Conservation (phyloP, 2,888 invertebrate genomes). For the Parnassius mnemosyne region DNA sequence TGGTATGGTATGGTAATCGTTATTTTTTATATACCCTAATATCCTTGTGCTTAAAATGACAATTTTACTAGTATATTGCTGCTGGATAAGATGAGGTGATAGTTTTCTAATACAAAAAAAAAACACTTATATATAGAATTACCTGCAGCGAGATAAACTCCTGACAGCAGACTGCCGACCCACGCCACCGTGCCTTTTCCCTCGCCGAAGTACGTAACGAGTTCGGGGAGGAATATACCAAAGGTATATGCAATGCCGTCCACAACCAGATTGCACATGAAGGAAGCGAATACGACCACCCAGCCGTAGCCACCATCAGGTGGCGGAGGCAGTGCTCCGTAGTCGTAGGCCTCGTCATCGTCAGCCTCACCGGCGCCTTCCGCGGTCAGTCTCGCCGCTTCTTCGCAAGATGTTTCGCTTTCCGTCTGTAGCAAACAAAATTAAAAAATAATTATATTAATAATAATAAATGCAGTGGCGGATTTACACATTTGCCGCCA, state of each 20-base stretch:
- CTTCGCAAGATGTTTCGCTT: constrained; percentile 92
- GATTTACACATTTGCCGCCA: too few relatives aligned
- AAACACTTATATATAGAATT: constrained; percentile 41
- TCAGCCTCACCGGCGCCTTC: constrained; percentile 82
- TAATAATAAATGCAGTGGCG: too few relatives aligned
- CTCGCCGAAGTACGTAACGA: constrained; percentile 90
- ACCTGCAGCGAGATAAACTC: constrained; percentile 97
- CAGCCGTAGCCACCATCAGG: constrained; percentile 96
- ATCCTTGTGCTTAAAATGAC: too few relatives aligned
- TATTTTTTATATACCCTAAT: too few relatives aligned
- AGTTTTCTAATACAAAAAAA: too few relatives aligned
- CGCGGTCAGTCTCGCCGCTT: constrained; percentile 88
- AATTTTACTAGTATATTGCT: too few relatives aligned
- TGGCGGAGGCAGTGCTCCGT: constrained; percentile 90
- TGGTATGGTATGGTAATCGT: too few relatives aligned
- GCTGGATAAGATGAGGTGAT: too few relatives aligned
- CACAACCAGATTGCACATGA: constrained; percentile 98
- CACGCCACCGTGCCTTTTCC: constrained; percentile 94
- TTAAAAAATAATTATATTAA: constrained; percentile 8
- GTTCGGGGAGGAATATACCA: constrained; percentile 92
- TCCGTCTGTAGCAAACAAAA: constrained; percentile 85
- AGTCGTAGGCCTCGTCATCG: constrained; percentile 83
- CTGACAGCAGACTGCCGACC: constrained; percentile 96
- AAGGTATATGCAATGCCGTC: constrained; percentile 99
- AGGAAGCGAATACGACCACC: constrained; percentile 97